These are phyloP conservation scores for Frankliniella fusca DNA, from an alignment of 2,888 invertebrate genomes.

Conservation along the genomic window DNA sequence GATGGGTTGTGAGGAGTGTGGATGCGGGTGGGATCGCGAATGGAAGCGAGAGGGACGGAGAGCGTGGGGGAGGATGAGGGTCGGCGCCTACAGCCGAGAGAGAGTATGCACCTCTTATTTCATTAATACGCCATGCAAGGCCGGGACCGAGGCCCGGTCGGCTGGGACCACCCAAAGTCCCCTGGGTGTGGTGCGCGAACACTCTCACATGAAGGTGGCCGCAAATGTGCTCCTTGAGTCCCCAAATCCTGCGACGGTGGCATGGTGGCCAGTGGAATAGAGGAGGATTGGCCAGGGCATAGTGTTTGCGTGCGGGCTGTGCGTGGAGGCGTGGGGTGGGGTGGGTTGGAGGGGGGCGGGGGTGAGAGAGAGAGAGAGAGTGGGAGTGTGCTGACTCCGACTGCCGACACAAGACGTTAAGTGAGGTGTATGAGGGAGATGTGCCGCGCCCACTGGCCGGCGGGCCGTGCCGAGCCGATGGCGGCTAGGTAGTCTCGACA, in stretches of 20 bases:
- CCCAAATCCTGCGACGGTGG: not conserved
- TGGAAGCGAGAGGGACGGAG: too few species aligned
- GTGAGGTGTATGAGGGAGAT: not conserved
- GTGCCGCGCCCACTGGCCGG: too few species aligned
- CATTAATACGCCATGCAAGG: constrained; percentile 12
- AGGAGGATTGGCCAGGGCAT: too few species aligned
- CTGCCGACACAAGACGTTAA: not conserved
- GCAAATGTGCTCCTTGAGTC: constrained; percentile 20
- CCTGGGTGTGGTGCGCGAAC: not conserved
- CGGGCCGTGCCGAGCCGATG: too few species aligned
- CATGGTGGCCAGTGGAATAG: too few species aligned
- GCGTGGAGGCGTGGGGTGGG: too few species aligned
- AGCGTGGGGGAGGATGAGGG: too few species aligned
- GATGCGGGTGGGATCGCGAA: too few species aligned
- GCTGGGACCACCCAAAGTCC: not conserved
- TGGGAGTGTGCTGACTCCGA: not conserved
- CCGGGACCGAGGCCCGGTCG: not conserved
- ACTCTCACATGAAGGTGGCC: not conserved
- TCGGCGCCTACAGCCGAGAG: too few species aligned
- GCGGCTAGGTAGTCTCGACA: not conserved
- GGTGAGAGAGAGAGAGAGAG: too few species aligned
- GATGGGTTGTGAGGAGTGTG: too few species aligned
- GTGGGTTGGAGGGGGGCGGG: too few species aligned
- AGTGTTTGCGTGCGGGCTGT: not conserved
- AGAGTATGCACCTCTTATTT: not conserved